Conservation (phyloP, 1,140 invertebrate species). For the Drosophila azteca region DNA sequence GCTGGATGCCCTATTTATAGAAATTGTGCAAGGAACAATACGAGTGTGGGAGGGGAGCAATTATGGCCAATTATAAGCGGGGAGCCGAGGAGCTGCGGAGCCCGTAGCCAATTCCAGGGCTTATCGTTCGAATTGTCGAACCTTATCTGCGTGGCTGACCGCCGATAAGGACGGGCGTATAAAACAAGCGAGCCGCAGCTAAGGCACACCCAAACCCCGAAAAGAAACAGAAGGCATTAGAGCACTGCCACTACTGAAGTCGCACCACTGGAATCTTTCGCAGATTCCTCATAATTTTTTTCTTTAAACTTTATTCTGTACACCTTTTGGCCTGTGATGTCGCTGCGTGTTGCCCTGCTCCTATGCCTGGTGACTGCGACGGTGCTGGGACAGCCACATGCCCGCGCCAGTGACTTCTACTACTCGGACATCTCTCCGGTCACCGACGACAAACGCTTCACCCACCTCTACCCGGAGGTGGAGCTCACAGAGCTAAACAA, state of each 20-base stretch:
- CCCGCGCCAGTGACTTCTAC: constrained; percentile 54
- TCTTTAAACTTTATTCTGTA: constrained; percentile 3
- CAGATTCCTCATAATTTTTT: constrained; percentile 1
- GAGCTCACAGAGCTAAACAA: constrained; percentile 51
- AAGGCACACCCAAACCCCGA: constrained; percentile 33
- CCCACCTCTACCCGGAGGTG: constrained; percentile 35
- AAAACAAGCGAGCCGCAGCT: constrained; percentile 39
- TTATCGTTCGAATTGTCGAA: constrained; percentile 69
- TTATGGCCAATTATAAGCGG: constrained; percentile 57
- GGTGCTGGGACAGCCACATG: constrained; percentile 15
- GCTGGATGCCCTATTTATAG: constrained; percentile 54
- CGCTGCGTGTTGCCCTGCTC: constrained; percentile 1
- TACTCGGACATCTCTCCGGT: constrained; percentile 65
- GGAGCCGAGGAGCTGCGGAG: constrained; percentile 4
- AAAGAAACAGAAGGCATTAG: constrained; percentile 22
- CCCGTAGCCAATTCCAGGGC: constrained; percentile 50
- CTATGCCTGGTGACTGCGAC: background rate
- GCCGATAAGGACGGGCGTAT: constrained; percentile 62
- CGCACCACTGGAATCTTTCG: too few species aligned
- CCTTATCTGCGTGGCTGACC: constrained; percentile 64
- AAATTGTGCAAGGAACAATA: constrained; percentile 36
- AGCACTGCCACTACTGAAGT: background rate
- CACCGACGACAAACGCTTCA: constrained; percentile 57
- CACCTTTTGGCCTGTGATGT: background rate
- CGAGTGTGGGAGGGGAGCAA: background rate